Evolutionary conservation across 2,797 vertebrate genomes (phyloP), one percentile per base, ranked within the genome.

Genomic region (Aldrovandia affinis): DNA sequence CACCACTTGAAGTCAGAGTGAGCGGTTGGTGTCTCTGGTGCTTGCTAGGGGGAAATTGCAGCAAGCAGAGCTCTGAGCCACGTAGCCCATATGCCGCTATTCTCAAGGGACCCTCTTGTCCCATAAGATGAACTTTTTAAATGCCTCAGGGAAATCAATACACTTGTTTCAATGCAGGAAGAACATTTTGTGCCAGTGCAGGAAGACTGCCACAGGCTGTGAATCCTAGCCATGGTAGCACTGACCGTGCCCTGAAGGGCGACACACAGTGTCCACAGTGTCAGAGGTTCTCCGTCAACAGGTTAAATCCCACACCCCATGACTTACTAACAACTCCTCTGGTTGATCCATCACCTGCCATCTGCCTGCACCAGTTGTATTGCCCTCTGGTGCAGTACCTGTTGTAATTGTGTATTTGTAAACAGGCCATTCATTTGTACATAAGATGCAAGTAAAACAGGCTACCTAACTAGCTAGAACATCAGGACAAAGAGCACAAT

Each of bases 41-140:
- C 82, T 83, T 78, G 86, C 44, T 65, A 54, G 57, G 42, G 25
- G 3, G 39, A 70, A 39, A 83, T 83, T 89, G 88, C 57, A 78
- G 57, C 15, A 36, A 81, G 80, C 54, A 83, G 55, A 61, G 36
- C 54, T 80, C 20, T 44, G 63, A 84, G 83, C 85, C 83, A 83
- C 82, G 87, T 85, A 82, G 75, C 54, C 86, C 59, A 83, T 30
- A 84, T 83, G 73, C 42, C 81, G 22, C 4, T 86, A 86, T 86
- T 89, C 84, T 88, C 87, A 81, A 9, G 59, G 81, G 84, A 61
- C 59, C 55, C 52, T 88, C 86, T 57, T 84, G 14, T 39, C 68
- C 68, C 87, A 80, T 87, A 88, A 85, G 80, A 83, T 86, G 55
- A 36, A 52, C 77, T 68, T 44, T 50, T 25, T 61, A 10, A 59